Conservation (phyloP, 1,140 invertebrate genomes). For the Amphibalanus amphitrite region DNA sequence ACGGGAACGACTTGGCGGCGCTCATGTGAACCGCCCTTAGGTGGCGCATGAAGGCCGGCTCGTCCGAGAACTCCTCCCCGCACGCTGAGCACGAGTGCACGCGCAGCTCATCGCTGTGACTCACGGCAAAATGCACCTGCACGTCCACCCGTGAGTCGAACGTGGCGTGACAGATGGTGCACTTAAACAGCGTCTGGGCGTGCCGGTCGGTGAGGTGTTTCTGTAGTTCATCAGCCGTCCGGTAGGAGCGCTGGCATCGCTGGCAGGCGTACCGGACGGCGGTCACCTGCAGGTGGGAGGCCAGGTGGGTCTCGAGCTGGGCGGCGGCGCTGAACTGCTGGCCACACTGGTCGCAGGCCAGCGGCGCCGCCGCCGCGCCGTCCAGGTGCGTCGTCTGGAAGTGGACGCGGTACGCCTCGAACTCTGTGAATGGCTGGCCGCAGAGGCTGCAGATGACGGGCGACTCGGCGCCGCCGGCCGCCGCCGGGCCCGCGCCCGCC, state of each 20-base stretch:
- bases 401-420: conserved; percentile 72
- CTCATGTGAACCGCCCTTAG: conserved; percentile 29
- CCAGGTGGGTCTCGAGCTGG: conserved; percentile 51
- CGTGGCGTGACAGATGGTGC: conserved; percentile 70
- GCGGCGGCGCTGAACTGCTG: conserved; percentile 45
- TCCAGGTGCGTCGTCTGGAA: conserved; percentile 55
- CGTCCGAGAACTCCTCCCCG: conserved; percentile 45
- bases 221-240: conserved; percentile 67
- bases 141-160: conserved; percentile 76
- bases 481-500: conserved; percentile 11
- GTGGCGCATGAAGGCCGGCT: conserved; percentile 49
- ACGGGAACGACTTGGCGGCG: conserved; percentile 30
- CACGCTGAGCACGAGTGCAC: conserved; percentile 66
- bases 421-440: conserved; percentile 64
- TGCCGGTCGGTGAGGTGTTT: conserved; percentile 58
- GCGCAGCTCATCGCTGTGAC: conserved; percentile 67
- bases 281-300: conserved; percentile 56
- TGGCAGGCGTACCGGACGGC: conserved; percentile 66
- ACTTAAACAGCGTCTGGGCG: conserved; percentile 68
- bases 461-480: conserved; percentile 20
- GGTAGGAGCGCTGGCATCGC: conserved; percentile 61
- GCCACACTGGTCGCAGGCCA: conserved; percentile 56
- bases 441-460: conserved; percentile 73
- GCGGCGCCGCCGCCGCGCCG: conserved; percentile 25
- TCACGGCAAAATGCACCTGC: conserved; percentile 75